phyloP scores from a whole-genome alignment of 2,888 invertebrate genomes.

The Polyommatus icarus region DNA sequence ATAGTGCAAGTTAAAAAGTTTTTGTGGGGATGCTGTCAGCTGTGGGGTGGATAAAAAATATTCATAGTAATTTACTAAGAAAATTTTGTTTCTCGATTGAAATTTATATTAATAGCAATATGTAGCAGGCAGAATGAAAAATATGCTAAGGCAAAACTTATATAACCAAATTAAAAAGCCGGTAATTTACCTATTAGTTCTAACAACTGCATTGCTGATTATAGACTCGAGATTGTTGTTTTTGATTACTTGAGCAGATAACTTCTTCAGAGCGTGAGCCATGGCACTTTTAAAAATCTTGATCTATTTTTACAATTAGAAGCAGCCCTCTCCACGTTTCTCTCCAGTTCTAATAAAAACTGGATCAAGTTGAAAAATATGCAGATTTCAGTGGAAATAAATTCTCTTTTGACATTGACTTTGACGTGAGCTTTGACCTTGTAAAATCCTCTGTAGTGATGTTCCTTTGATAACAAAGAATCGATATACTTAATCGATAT shows the following conservation, averaged over 20 bases:
- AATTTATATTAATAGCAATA: too few relatives aligned
- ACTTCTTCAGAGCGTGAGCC: slow-evolving; percentile 63
- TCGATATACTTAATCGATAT: too few relatives aligned
- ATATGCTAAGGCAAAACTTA: slow-evolving; percentile 47
- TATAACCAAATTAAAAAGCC: slow-evolving; percentile 59
- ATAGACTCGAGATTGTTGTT: slow-evolving; percentile 59
- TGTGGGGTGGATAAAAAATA: too few relatives aligned
- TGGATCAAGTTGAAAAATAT: neutral
- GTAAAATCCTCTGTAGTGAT: neutral
- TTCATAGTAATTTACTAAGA: too few relatives aligned
- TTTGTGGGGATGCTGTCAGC: too few relatives aligned
- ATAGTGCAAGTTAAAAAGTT: too few relatives aligned
- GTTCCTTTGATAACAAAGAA: too few relatives aligned
- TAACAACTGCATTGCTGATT: slow-evolving; percentile 49
- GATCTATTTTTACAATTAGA: neutral
- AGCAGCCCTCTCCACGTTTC: neutral
- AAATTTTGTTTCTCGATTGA: too few relatives aligned
- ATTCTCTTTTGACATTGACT: neutral
- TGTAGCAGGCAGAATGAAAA: neutral
- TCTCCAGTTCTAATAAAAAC: neutral
- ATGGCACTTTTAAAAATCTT: slow-evolving; percentile 45
- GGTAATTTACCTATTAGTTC: slow-evolving; percentile 65
- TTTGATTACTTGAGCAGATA: slow-evolving; percentile 60
- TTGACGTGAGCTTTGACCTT: slow-evolving; percentile 19
- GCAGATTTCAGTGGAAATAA: neutral